A percentile compares a stretch with the other conserved stretches of the same genome.
These are phyloP conservation scores for Plebejus argus DNA, from an alignment of 2,888 invertebrate genomes.

Conservation along the genomic window DNA sequence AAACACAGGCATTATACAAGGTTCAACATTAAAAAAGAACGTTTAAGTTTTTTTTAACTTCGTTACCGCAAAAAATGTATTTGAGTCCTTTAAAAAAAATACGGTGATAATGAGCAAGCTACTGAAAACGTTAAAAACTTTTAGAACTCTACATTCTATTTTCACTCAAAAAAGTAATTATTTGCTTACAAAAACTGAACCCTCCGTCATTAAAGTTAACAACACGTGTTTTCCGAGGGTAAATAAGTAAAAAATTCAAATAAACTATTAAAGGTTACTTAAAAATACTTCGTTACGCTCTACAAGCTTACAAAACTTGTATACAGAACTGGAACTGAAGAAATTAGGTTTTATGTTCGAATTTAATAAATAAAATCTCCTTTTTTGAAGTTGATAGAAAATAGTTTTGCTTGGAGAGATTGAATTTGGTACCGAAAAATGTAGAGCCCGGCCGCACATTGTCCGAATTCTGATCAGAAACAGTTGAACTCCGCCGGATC, in stretches of 20 bases:
- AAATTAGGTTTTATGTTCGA: background rate
- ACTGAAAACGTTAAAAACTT: background rate
- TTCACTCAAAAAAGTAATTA: background rate
- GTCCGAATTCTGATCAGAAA: no score
- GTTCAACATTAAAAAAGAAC: background rate
- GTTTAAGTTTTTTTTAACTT: no score
- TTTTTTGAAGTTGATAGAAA: background rate
- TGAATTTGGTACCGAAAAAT: background rate
- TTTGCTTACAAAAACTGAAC: background rate
- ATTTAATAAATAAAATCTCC: background rate
- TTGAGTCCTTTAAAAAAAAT: no score
- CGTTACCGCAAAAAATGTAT: no score
- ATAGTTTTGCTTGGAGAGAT: background rate
- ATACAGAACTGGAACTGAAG: background rate
- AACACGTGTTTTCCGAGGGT: conserved; percentile 16
- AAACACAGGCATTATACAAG: background rate
- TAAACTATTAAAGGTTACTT: background rate
- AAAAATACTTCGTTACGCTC: background rate
- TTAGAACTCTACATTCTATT: background rate
- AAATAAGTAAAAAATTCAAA: conserved; percentile 11
- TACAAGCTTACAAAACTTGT: background rate
- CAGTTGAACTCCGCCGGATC: no score
- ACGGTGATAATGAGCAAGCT: background rate
- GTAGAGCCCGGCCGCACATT: no score
- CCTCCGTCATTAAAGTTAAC: conserved; percentile 5